These are phyloP conservation scores for Cyclura pinguis DNA, from an alignment of 2,797 vertebrate genomes.

Conservation along the genomic window DNA sequence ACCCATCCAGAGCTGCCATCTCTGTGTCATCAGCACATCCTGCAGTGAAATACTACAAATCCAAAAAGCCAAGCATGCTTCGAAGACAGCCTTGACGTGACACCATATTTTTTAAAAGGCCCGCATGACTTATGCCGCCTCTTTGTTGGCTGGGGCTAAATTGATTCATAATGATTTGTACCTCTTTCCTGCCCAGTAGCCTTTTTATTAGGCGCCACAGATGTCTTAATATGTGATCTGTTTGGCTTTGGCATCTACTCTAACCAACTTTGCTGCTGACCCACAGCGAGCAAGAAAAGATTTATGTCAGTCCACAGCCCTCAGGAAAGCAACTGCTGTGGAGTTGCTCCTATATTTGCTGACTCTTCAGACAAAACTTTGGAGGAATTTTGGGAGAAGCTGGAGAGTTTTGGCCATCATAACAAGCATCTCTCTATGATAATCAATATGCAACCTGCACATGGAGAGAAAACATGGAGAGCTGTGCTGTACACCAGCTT, in stretches of 20 bases:
- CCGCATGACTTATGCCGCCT: constrained; percentile 58
- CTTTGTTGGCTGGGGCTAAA: constrained; percentile 74
- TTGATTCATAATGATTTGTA: constrained; percentile 80
- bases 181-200: constrained; percentile 72
- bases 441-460: too few species aligned
- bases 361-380: neutral
- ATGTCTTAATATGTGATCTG: constrained; percentile 72
- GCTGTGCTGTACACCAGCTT: too few species aligned
- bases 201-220: constrained; percentile 76
- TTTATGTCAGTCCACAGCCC: constrained; percentile 6
- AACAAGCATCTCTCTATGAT: too few species aligned
- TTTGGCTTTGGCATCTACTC: constrained; percentile 49
- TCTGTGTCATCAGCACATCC: neutral
- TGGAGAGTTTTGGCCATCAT: neutral
- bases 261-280: constrained; percentile 30
- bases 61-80: neutral
- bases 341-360: neutral
- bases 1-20: neutral
- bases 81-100: constrained; percentile 17
- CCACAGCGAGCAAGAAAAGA: neutral
- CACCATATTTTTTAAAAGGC: constrained; percentile 46
- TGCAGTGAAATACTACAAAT: constrained; percentile 36
- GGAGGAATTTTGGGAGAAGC: neutral
- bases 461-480: too few species aligned
- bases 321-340: neutral